Evolutionary conservation across 2,888 invertebrate species (phyloP), one percentile per base, ranked within the genome.

Genomic region (Hermaeophaga mercurialis): DNA sequence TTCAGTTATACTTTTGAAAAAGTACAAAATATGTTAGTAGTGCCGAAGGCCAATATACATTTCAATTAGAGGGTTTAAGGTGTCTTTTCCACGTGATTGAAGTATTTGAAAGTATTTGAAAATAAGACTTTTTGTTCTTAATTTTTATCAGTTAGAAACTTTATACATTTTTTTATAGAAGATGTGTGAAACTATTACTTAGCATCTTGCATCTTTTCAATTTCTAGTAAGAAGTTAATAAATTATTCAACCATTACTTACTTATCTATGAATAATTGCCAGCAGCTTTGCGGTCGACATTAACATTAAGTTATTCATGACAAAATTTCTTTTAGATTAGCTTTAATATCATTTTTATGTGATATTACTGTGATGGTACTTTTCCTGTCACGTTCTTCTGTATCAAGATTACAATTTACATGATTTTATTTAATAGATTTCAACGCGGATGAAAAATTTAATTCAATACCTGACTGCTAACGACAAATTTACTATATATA

Each of bases 351-450:
- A 2, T 44, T 43, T 28, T 47, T 34, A 6, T 22, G 11, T 14
- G 43, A 26, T 47, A 34, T 15, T 9, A 34, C 47, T 36, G 12
- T 14, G n/a, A 15, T 17, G 8, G 15, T 34, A 47, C 24, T 47
- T 36, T 47, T 47, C 34, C 34, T 36, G 47, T 47, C 47, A 36
- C 36, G 36, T 47, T 34, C 22, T 33, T n/a, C n/a, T 22, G 18
- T n/a, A 31, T 28, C 17, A 45, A 45, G 19, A 9, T 15, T n/a
- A 15, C 15, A 47, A 47, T 47, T 45, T 45, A 19, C 45, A 33
- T 33, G 33, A 45, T 45, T 45, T 31, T 18, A 11, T 33, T 12
- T 33, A 45, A 45, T 45, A 33, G 17, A 36, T 5, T 17, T 36
- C 12, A 36, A 7, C 28, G 28, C n/a, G 4, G 9, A 7, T n/a